Conservation (phyloP, 2,888 invertebrate species). For the Zhuqinia jingwanae region DNA sequence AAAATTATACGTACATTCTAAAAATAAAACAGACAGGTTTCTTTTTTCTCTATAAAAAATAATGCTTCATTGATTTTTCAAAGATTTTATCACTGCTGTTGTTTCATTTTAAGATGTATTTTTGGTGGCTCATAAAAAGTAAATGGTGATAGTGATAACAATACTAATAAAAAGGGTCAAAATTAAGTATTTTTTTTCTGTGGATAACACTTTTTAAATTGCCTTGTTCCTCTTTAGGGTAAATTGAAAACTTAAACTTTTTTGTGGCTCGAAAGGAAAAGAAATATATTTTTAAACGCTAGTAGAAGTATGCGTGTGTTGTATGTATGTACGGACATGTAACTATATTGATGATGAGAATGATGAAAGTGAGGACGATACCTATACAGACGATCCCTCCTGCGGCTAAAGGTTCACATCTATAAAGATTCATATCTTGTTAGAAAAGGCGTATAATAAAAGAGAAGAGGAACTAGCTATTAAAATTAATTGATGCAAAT, state of each 20-base stretch:
- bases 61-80: constrained; percentile 61
- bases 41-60: constrained; percentile 22
- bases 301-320: background rate
- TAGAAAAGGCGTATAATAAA: constrained; percentile 65
- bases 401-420: constrained; percentile 44
- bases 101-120: constrained; percentile 32
- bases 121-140: background rate
- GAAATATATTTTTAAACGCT: background rate
- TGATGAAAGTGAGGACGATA: background rate
- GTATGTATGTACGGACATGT: background rate
- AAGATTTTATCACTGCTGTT: constrained; percentile 50
- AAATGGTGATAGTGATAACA: background rate
- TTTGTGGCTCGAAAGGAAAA: background rate
- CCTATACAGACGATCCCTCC: background rate
- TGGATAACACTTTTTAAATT: constrained; percentile 19
- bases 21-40: constrained; percentile 52
- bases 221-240: constrained; percentile 41
- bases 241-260: constrained; percentile 32
- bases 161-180: constrained; percentile 56
- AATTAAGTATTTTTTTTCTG: constrained; percentile 12
- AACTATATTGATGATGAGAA: background rate
- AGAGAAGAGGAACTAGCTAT: constrained; percentile 66
- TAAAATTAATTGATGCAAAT: constrained; percentile 71
- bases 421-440: constrained; percentile 67
- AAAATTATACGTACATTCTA: constrained; percentile 54